A percentile compares a stretch with the other conserved stretches of the same genome.
Conservation (phyloP, 2,797 vertebrate species). For the Eulemur rubriventer region DNA sequence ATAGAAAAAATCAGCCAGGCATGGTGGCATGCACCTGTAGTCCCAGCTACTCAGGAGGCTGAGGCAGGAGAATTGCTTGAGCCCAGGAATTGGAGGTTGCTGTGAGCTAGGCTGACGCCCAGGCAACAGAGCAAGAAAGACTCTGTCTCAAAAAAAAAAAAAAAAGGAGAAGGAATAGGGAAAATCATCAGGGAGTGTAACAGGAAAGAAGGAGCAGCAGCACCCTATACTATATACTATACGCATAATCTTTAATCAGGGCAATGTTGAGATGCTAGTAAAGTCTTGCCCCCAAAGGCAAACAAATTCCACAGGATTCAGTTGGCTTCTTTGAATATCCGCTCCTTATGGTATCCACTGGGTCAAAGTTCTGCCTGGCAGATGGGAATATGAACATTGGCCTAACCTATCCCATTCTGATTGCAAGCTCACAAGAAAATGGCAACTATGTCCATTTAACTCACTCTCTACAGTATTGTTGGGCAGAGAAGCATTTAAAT, state of each 20-base stretch:
- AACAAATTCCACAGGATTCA: slow-evolving; percentile 38
- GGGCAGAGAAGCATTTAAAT: slow-evolving; percentile 53
- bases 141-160: too few relatives aligned
- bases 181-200: background rate
- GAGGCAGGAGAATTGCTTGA: too few relatives aligned
- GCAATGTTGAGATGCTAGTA: background rate
- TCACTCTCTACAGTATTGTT: slow-evolving; percentile 26
- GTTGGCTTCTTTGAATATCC: background rate
- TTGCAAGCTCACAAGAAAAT: slow-evolving; percentile 46
- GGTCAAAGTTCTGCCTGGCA: slow-evolving; percentile 18
- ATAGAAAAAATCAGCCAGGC: too few relatives aligned
- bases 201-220: background rate
- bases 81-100: too few relatives aligned
- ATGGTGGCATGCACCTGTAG: too few relatives aligned
- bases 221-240: background rate
- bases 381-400: background rate
- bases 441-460: slow-evolving; percentile 48
- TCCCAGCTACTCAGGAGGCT: too few relatives aligned
- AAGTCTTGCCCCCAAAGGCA: slow-evolving; percentile 42
- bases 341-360: slow-evolving; percentile 1
- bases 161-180: background rate
- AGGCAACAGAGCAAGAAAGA: too few relatives aligned
- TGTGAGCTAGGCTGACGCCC: too few relatives aligned
- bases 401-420: slow-evolving; percentile 47
- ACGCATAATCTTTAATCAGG: background rate